Conservation (phyloP, 2,797 vertebrate genomes). For the Glossophaga mutica region DNA sequence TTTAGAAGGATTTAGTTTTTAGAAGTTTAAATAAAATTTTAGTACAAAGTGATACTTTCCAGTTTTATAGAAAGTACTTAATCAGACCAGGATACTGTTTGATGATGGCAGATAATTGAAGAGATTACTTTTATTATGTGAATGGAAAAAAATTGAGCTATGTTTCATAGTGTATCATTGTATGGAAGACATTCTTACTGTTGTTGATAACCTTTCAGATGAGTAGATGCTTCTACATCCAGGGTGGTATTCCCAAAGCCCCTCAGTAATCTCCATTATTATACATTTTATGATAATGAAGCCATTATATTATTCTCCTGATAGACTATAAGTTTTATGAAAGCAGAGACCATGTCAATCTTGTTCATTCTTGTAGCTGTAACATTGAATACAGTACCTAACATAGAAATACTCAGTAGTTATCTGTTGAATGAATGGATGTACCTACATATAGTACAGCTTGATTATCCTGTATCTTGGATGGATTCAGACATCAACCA, state of each 20-base stretch:
- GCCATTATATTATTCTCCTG: background rate
- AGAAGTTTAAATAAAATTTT: conserved; percentile 28
- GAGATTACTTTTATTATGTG: background rate
- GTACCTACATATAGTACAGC: background rate
- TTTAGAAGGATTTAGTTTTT: conserved; percentile 37
- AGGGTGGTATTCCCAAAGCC: background rate
- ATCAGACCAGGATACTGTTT: background rate
- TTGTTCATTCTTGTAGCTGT: background rate
- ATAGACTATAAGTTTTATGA: background rate
- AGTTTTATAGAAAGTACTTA: background rate
- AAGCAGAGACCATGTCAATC: background rate
- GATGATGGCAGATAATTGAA: background rate
- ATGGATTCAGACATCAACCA: background rate
- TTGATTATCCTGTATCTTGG: background rate
- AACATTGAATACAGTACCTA: background rate
- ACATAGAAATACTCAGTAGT: background rate
- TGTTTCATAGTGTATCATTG: background rate
- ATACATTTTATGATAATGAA: background rate
- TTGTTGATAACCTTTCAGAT: background rate
- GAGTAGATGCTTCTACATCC: background rate
- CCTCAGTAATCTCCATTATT: background rate
- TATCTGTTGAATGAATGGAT: background rate
- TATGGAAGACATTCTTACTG: background rate
- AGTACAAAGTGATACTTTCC: background rate
- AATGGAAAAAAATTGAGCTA: background rate